Evolutionary conservation across 2,113 vertebrate genomes (phyloP).

Genomic region (Syngnathoides biaculeatus): DNA sequence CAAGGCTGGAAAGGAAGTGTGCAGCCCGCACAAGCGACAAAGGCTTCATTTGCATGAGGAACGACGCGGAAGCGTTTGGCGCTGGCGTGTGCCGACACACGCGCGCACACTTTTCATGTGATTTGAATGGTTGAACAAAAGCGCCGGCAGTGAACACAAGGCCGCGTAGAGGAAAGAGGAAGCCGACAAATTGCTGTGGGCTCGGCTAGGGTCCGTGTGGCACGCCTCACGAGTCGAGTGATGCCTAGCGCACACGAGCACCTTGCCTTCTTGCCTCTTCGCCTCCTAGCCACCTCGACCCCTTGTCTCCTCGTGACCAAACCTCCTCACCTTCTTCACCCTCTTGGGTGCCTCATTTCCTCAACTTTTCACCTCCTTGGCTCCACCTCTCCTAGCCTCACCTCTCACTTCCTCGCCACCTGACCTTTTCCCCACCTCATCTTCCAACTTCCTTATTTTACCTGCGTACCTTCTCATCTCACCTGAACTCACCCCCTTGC

Average conservation of each 20-base stretch:
- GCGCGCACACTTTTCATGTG: neutral
- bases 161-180: neutral
- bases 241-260: constrained; percentile 14
- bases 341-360: no score
- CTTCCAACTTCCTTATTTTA: neutral
- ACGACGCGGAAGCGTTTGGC: constrained; percentile 45
- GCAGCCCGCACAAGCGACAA: constrained; percentile 51
- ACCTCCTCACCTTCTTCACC: neutral
- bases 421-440: no score
- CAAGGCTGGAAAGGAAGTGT: constrained; percentile 46
- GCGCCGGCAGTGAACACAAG: neutral
- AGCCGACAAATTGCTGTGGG: neutral
- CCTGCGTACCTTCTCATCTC: no score
- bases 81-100: constrained; percentile 1
- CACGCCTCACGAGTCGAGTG: neutral
- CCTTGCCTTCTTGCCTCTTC: neutral
- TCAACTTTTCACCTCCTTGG: neutral
- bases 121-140: neutral
- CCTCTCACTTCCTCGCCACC: no score
- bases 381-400: no score
- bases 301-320: neutral
- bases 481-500: no score
- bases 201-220: neutral
- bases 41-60: constrained; percentile 51
- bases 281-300: neutral